Evolutionary conservation across 2,797 vertebrate species (phyloP), one percentile per base, ranked within the genome.

Genomic region (Varecia variegata): DNA sequence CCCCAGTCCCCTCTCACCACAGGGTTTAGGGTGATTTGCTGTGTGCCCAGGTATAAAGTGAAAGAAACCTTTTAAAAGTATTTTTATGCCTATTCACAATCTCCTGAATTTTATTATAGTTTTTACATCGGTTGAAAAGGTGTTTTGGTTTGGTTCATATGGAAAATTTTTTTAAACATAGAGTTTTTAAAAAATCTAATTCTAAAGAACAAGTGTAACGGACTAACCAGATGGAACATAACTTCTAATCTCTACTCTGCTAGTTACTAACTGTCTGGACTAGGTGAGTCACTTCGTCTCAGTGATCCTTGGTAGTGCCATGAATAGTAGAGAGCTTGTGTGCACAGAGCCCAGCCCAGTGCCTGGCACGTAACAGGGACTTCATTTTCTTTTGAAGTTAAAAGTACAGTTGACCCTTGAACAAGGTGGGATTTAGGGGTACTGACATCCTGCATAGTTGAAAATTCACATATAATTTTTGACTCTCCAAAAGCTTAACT

Each of bases 351-450:
- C 5, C 9, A 70, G 62, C 38, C n/a, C 56, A 23, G 15, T 21
- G 18, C 8, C 45, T 58, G 17, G 18, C 43, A 27, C 1, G 11
- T 18, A 27, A 58, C 2, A 17, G 17, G 56, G 2, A n/a, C 14
- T 70, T 81, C 40, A 17, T 76, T 87, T 94, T 82, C 43, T 87
- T 74, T 73, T 88, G 40, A 85, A 94, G 47, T 70, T 73, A 94
- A 35, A 27, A 77, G 25, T 56, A 56, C 50, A 25, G n/a, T 35
- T 77, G 74, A 35, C 50, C 20, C 13, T 79, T 17, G 50, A 54
- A 38, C n/a, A 38, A 27, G 25, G 76, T 79, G 50, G 4, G n/a
- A 13, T 23, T 54, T 54, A 54, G 13, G 50, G 20, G 21, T 12
- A 8, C 7, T 4, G 23, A 27, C 4, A n/a, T 35, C 21, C 7